Conservation (phyloP, 2,113 vertebrate genomes). For the Erinaceus europaeus region DNA sequence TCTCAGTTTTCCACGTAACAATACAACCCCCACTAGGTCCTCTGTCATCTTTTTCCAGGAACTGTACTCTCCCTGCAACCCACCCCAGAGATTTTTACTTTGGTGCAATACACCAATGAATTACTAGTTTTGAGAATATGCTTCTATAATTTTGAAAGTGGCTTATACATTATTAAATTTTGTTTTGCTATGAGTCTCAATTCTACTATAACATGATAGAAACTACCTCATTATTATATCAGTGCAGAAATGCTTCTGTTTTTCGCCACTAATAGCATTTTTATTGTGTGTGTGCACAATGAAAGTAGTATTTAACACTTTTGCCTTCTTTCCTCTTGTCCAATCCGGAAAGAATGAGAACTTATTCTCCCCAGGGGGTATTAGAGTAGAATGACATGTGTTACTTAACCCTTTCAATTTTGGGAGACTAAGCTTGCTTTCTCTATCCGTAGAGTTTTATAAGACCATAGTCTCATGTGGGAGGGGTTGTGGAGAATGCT, state of each 20-base stretch:
- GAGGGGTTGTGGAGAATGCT: background rate
- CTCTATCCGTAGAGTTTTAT: background rate
- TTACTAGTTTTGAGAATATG: background rate
- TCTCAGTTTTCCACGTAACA: no score
- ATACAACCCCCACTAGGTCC: no score
- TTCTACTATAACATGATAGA: background rate
- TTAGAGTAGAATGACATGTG: background rate
- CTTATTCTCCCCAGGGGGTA: background rate
- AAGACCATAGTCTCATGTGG: background rate
- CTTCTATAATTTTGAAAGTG: background rate
- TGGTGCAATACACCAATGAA: no score
- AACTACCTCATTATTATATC: background rate
- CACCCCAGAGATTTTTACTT: no score
- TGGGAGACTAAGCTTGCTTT: background rate
- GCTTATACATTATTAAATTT: slow-evolving; percentile 1
- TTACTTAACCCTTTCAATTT: background rate
- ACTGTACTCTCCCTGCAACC: no score
- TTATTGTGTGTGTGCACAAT: background rate
- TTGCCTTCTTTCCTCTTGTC: background rate
- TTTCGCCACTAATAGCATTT: background rate
- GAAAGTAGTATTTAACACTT: background rate
- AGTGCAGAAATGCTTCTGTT: background rate
- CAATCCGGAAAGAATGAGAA: background rate
- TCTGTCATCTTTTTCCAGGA: no score
- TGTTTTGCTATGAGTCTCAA: background rate